Evolutionary conservation across 2,797 vertebrate species (phyloP), one percentile per base, ranked within the genome.

Genomic region (Acrocephalus scirpaceus): DNA sequence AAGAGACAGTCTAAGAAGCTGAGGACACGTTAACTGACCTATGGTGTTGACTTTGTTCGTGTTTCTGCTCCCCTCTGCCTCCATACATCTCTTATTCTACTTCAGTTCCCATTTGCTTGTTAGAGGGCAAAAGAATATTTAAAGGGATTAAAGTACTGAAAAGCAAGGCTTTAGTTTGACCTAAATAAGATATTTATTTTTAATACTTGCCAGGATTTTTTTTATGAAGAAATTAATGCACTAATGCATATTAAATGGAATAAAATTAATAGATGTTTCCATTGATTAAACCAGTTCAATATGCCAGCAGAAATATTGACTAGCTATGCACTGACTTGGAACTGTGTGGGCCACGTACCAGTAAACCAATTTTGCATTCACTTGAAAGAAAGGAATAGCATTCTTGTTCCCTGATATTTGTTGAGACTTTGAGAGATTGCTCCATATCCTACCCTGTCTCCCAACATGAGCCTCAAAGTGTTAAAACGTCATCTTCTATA

Each of bases 1-100:
- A 98, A 97, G 94, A 84, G 88, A 65, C 86, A 97, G 96, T 92
- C 96, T 5, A 98, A 98, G 95, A 98, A 98, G 86, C 90, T 98
- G 92, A 98, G 97, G 93, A 97, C 95, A 25, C 92, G 13, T 95
- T 98, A 98, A 96, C 80, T 94, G 92, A 86, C 94, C 94, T 50
- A 86, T 0, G 66, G 62, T 92, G 96, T 92, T 96, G 69, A 86
- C 75, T 93, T 86, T 40, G 60, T 92, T 96, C 73, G 53, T 87
- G 75, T 95, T 96, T 95, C 88, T 86, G 82, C 88, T 90, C 91
- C 74, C 60, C 64, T 92, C 82, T 94, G 94, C 95, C 96, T 97
- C 92, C 82, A 90, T 85, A 78, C 94, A 94, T 89, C 92, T 96
- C 93, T 90, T 94, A 92, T 13, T 87, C 88, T 50, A 75, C 86